A percentile compares a stretch with the other conserved stretches of the same genome.
Conservation (phyloP, 2,888 invertebrate species). For the Eulithis prunata region DNA sequence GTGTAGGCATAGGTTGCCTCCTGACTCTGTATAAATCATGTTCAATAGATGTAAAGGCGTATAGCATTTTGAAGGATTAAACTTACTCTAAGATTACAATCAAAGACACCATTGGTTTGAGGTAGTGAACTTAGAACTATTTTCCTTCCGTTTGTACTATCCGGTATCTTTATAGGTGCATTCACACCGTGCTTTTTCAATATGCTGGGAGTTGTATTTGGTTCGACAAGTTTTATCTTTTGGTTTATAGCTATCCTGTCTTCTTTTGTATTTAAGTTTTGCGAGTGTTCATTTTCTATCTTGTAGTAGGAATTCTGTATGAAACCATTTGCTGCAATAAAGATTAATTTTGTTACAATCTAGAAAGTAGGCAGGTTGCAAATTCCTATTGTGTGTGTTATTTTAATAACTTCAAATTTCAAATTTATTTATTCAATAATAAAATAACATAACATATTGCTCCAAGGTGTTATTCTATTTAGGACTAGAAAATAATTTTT, state of each 20-base stretch:
- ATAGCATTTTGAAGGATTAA: no score
- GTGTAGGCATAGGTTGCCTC: no score
- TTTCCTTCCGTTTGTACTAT: slow-evolving; percentile 62
- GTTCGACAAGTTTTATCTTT: slow-evolving; percentile 59
- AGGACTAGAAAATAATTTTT: no score
- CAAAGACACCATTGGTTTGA: slow-evolving; percentile 50
- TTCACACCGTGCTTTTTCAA: slow-evolving; percentile 55
- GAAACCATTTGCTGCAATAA: slow-evolving; percentile 58
- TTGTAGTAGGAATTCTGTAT: slow-evolving; percentile 68
- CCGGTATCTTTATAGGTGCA: slow-evolving; percentile 54
- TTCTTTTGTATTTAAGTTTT: slow-evolving; percentile 50
- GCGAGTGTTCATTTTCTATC: slow-evolving; percentile 72
- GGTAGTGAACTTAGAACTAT: slow-evolving; percentile 64
- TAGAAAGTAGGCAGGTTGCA: neutral
- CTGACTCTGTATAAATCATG: no score
- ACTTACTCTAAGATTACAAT: slow-evolving; percentile 27
- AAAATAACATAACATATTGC: no score
- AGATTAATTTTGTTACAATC: neutral
- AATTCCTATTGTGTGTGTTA: no score
- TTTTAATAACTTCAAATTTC: no score
- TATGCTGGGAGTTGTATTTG: slow-evolving; percentile 64
- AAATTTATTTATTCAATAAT: no score
- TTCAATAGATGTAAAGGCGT: no score
- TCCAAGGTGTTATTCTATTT: no score
- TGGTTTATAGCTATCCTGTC: slow-evolving; percentile 52